These are phyloP conservation scores for Drosophila ironensis DNA, from an alignment of 1,140 invertebrate species.

Conservation along the genomic window DNA sequence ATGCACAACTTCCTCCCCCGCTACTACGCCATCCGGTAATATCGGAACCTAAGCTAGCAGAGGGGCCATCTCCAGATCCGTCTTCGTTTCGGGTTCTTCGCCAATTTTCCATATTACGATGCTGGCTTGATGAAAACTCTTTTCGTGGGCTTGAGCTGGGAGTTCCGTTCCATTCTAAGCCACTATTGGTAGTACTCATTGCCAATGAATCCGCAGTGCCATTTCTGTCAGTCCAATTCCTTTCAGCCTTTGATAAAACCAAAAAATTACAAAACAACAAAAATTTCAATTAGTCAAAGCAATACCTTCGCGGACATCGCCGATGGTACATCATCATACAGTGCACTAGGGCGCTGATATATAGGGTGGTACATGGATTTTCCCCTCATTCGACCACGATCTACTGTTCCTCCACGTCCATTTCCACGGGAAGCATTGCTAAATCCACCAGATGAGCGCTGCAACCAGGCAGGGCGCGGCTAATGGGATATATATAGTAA, in stretches of 20 bases:
- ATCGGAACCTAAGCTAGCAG: conserved; percentile 15
- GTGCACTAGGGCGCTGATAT: conserved; percentile 68
- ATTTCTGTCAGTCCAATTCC: conserved; percentile 86
- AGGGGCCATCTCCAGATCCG: conserved; percentile 56
- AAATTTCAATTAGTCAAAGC: neutral
- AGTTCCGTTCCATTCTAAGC: conserved; percentile 83
- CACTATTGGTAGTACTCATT: conserved; percentile 59
- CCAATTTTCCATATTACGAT: conserved; percentile 86
- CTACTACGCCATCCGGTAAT: conserved; percentile 63
- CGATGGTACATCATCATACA: conserved; percentile 65
- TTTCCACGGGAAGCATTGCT: conserved; percentile 76
- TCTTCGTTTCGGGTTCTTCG: conserved; percentile 84
- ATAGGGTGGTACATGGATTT: conserved; percentile 82
- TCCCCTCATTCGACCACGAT: conserved; percentile 84
- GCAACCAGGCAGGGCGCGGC: conserved; percentile 83
- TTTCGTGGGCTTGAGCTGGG: conserved; percentile 84
- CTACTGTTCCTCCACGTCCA: conserved; percentile 84
- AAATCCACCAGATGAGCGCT: conserved; percentile 82
- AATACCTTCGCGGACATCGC: conserved; percentile 52
- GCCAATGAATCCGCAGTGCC: conserved; percentile 83
- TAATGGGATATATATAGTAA: conserved; percentile 4
- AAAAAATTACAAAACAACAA: neutral
- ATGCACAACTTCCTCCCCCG: conserved; percentile 17
- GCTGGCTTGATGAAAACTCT: conserved; percentile 84
- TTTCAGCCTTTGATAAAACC: conserved; percentile 61